Evolutionary conservation across 2,888 invertebrate genomes (phyloP).

Genomic region (Eristalinus sepulchralis): DNA sequence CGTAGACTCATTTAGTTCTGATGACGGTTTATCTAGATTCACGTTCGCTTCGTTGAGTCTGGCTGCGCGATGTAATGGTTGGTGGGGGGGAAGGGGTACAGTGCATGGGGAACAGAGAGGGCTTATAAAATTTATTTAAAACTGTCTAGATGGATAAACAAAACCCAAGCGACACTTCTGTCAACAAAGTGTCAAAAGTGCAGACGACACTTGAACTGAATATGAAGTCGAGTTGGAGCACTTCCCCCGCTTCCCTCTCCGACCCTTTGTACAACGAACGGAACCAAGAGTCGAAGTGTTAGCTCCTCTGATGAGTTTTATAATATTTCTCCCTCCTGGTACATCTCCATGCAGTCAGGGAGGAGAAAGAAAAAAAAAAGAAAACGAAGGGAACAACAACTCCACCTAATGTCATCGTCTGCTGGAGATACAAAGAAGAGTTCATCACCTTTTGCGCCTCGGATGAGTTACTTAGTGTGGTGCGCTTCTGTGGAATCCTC

Average conservation of each 20-base stretch:
- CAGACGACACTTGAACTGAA: constrained; percentile 69
- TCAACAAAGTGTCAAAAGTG: constrained; percentile 65
- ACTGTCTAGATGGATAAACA: constrained; percentile 51
- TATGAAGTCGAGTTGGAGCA: constrained; percentile 38
- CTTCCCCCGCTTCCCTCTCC: not conserved
- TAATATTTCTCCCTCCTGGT: constrained; percentile 11
- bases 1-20: constrained; percentile 51
- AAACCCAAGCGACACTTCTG: constrained; percentile 54
- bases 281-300: constrained; percentile 53
- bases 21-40: constrained; percentile 61
- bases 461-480: constrained; percentile 65
- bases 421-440: constrained; percentile 53
- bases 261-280: not conserved
- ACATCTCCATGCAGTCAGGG: constrained; percentile 22
- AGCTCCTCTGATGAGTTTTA: constrained; percentile 31
- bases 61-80: not conserved
- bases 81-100: not conserved
- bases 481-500: constrained; percentile 48
- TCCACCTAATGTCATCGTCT: constrained; percentile 17
- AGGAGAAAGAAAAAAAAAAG: not conserved
- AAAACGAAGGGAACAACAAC: not conserved
- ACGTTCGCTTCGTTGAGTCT: constrained; percentile 13
- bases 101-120: not conserved
- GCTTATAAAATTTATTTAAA: constrained; percentile 39
- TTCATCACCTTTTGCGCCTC: constrained; percentile 68